Percentiles rank a stretch among this genome's conserved stretches.
phyloP scores from a whole-genome alignment of 1,140 invertebrate genomes.

The Dryas iulia region DNA sequence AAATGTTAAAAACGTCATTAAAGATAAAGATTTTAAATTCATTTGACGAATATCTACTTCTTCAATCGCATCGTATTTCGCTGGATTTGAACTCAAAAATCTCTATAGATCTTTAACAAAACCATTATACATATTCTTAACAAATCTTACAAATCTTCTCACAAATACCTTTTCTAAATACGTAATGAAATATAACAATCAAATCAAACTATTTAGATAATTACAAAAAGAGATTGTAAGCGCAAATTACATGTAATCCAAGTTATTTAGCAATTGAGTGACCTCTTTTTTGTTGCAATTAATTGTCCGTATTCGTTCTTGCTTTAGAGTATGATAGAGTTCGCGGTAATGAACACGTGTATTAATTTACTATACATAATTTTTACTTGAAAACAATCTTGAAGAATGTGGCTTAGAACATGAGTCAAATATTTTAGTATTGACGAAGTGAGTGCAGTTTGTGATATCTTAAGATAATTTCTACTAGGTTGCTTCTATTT shows the following conservation, averaged over 20 bases:
- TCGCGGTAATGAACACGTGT: slow-evolving; percentile 25
- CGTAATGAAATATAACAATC: not conserved
- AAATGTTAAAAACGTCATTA: too few species aligned
- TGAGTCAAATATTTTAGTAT: not conserved
- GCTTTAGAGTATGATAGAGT: slow-evolving; percentile 16
- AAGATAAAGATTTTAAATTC: too few species aligned
- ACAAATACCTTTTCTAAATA: not conserved
- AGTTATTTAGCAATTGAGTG: slow-evolving; percentile 30
- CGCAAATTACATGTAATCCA: slow-evolving; percentile 16
- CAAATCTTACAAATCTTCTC: not conserved
- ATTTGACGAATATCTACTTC: too few species aligned
- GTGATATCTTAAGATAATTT: slow-evolving; percentile 30
- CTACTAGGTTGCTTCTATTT: slow-evolving; percentile 9
- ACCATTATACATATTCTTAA: too few species aligned
- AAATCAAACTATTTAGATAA: not conserved
- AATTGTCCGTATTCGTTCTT: slow-evolving; percentile 25
- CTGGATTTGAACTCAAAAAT: too few species aligned
- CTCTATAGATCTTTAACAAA: too few species aligned
- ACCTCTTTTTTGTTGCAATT: slow-evolving; percentile 29
- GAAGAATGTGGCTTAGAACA: not conserved
- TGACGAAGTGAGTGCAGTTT: slow-evolving; percentile 16
- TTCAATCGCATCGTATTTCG: too few species aligned
- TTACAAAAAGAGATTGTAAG: slow-evolving; percentile 31
- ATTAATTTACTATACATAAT: not conserved
- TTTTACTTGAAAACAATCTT: not conserved